Evolutionary conservation across 2,113 vertebrate genomes (phyloP), one percentile per base, ranked within the genome.

Genomic region (Eulacestoma nigropectus): DNA sequence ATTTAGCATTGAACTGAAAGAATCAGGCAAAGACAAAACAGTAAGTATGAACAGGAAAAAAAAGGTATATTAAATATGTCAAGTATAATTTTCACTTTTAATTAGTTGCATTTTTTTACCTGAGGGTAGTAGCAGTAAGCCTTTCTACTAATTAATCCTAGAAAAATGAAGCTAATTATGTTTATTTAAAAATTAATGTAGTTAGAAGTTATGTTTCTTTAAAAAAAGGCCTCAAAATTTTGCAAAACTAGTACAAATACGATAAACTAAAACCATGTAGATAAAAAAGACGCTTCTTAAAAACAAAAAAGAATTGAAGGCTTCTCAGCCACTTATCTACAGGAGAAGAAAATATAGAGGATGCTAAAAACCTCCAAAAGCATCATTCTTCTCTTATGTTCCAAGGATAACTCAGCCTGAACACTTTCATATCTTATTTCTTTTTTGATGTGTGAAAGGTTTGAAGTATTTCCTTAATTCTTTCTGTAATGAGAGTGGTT

Each of bases 1-100:
- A 96, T 94, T 99, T 99, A 22, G 98, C 97, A 84, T 98, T 98
- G 97, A 99, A 99, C 99, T 99, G 97, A 92, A 97, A 87, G 44
- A 96, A 96, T 49, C 42, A 50, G 19, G 80, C 85, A 93, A 95
- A 78, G 41, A 94, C 39, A 95, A 72, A 97, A 84, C 23, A n/a
- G 57, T 84, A 67, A 62, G 27, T 55, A 85, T 5, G 4, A 69
- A 14, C 1, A 30, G 4, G 11, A 3, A 1, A 25, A 64, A 44
- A 63, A 59, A 47, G 13, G 1, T 18, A 42, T 26, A n/a, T 37
- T 62, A 37, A 82, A 47, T 41, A 78, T 53, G 6, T 41, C 3
- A 49, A 57, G 7, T 11, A 42, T 27, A 57, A 50, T 63, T 86
- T 81, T 57, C 7, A 33, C 5, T 55, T 69, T 52, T 60, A 37